Evolutionary conservation across 2,113 vertebrate genomes (phyloP), one percentile per base, ranked within the genome.

Genomic region (Xenopus laevis): DNA sequence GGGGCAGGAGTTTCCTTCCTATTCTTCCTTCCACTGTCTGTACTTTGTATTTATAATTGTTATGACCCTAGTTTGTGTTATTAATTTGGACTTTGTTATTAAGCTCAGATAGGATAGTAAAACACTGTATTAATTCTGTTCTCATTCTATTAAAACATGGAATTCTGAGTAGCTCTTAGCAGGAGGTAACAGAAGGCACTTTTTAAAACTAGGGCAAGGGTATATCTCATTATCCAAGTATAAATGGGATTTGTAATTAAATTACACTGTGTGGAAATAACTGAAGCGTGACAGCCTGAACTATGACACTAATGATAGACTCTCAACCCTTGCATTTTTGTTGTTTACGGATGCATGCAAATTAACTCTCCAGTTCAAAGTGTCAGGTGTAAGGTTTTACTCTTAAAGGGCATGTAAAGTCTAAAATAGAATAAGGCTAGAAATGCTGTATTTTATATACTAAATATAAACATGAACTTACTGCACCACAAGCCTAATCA

Each of bases 171-270:
- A 63, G 72, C 65, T 74, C 46, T 69, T 69, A 68, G 65, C 23
- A 45, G 18, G 46, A 77, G 66, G 58, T 27, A 55, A n/a, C 10
- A 6, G 63, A 69, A 40, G 46, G 63, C 45, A 12, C 63, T 55
- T 18, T 68, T 69, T 21, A 45, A 61, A 69, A n/a, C n/a, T 11
- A 16, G 47, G 27, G 58, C 30, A 57, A n/a, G 18, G 65, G 50
- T 47, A 55, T 69, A 52, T 77, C 40, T 77, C 18, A 16, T 18
- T 53, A 64, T 61, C 64, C 67, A 70, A 55, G 47, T 61, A 70
- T 52, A 70, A 77, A 64, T 77, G n/a, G 63, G 59, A 64, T 70
- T 70, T 59, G 33, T 70, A 60, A 70, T 77, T 77, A 77, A 77
- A 59, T 64, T 63, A 69, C 62, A 45, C 61, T 69, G 65, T 33